phyloP scores from a whole-genome alignment of 2,888 invertebrate species.

The Rhogogaster chlorosoma region DNA sequence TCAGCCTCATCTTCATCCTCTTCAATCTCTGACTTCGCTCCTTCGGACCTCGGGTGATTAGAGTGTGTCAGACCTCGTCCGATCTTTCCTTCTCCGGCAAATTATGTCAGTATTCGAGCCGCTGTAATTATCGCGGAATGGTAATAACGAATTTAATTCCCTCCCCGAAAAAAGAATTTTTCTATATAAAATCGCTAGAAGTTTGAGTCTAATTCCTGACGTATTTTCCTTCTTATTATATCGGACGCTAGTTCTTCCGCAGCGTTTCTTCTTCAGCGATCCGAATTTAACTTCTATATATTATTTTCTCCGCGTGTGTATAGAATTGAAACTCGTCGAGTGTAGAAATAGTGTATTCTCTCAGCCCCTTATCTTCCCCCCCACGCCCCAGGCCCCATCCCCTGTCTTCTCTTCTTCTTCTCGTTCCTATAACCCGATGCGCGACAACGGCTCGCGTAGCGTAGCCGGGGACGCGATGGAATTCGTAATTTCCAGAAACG shows the following conservation, averaged over 20 bases:
- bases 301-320: not conserved
- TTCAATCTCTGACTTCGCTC: conserved; percentile 47
- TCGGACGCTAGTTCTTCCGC: too few species aligned
- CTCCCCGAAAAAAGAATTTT: too few species aligned
- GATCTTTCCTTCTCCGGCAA: not conserved
- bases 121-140: not conserved
- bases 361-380: conserved; percentile 44
- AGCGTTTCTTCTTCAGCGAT: too few species aligned
- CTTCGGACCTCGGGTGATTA: conserved; percentile 42
- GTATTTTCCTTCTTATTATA: too few species aligned
- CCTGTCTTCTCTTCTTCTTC: conserved; percentile 50
- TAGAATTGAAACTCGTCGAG: not conserved
- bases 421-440: conserved; percentile 22
- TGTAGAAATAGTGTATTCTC: not conserved
- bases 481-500: conserved; percentile 63
- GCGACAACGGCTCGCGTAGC: not conserved
- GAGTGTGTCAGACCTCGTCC: conserved; percentile 16
- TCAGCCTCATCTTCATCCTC: conserved; percentile 32
- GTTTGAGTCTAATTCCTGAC: too few species aligned
- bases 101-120: not conserved
- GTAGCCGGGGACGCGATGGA: conserved; percentile 46
- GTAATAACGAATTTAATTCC: too few species aligned
- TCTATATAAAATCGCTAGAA: too few species aligned
- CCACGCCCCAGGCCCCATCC: conserved; percentile 24
- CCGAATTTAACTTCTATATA: not conserved